phyloP scores from a whole-genome alignment of 2,797 vertebrate genomes.

The Macropus fuliginosus region DNA sequence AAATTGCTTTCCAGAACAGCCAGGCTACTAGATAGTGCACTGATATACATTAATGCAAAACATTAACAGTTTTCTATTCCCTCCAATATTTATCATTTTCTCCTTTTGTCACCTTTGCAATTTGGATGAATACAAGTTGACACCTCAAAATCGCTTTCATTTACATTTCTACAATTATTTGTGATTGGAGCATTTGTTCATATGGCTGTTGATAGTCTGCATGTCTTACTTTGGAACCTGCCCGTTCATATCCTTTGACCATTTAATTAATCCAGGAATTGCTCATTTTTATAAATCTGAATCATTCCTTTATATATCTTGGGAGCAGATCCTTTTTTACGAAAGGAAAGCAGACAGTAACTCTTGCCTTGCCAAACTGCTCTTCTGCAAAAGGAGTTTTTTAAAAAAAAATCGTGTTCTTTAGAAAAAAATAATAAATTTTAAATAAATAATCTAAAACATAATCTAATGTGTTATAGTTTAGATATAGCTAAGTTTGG shows the following conservation, averaged over 20 bases:
- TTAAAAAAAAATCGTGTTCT: not conserved
- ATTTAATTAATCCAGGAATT: not conserved
- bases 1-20: not conserved
- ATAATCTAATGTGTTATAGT: not conserved
- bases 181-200: not conserved
- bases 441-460: not conserved
- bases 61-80: too few species aligned
- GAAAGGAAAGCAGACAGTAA: constrained; percentile 67
- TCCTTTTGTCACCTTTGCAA: not conserved
- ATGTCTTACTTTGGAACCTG: not conserved
- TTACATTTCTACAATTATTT: not conserved
- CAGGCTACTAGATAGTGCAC: not conserved
- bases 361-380: constrained; percentile 25
- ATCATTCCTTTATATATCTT: not conserved
- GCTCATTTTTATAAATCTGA: not conserved
- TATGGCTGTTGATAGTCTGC: not conserved
- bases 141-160: not conserved
- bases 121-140: not conserved
- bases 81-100: not conserved
- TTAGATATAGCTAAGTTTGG: not conserved
- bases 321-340: constrained; percentile 25
- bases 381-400: constrained; percentile 24
- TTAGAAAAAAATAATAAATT: not conserved
- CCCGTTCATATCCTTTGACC: not conserved
- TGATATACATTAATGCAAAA: too few species aligned